A percentile compares a stretch with the other conserved stretches of the same genome.
phyloP scores from a whole-genome alignment of 1,140 invertebrate genomes.

The Saccostrea glomerata region DNA sequence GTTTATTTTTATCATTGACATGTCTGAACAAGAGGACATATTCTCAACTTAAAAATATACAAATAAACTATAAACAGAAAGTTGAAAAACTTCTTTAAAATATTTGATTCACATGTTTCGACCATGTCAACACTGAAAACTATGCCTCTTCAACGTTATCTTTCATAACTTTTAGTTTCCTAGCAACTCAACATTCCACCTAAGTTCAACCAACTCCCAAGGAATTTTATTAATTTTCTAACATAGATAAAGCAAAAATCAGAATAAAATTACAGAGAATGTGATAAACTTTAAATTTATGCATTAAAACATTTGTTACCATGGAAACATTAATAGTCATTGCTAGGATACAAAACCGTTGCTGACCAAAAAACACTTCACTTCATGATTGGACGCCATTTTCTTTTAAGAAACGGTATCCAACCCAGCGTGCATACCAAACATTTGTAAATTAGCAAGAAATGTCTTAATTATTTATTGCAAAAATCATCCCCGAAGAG shows the following conservation, averaged over 20 bases:
- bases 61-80: not conserved
- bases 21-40: not conserved
- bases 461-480: conserved; percentile 25
- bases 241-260: not conserved
- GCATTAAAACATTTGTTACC: conserved; percentile 24
- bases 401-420: not conserved
- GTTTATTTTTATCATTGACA: not conserved
- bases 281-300: not conserved
- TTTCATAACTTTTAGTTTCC: conserved; percentile 58
- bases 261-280: not conserved
- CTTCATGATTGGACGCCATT: not conserved
- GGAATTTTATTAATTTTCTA: conserved; percentile 58
- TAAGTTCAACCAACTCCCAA: conserved; percentile 63
- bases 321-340: conserved; percentile 40
- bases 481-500: conserved; percentile 15
- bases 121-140: not conserved
- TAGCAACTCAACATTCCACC: conserved; percentile 65
- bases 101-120: not conserved
- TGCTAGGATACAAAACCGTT: conserved; percentile 15
- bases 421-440: conserved; percentile 2
- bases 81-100: not conserved
- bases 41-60: not conserved
- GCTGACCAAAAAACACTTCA: conserved; percentile 30
- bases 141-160: conserved; percentile 47
- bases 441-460: not conserved